Conservation (phyloP, 2,113 vertebrate species). For the Rhynchomys soricoides region DNA sequence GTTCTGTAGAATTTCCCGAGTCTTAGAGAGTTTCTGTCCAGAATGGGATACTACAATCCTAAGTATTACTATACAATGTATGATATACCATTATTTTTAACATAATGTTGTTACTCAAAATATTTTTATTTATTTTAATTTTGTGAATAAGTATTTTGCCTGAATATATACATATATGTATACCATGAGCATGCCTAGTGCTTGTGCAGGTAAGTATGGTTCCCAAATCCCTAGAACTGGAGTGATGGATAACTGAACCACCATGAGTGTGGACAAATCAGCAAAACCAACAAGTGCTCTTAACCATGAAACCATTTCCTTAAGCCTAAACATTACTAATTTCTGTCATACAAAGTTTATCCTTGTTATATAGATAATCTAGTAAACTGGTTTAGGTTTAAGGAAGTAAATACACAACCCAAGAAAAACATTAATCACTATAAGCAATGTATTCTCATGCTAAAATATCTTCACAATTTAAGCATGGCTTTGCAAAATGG, state of each 20-base stretch:
- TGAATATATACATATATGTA: not conserved
- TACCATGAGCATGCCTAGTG: rapidly evolving
- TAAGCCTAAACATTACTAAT: not conserved
- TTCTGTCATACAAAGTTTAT: not conserved
- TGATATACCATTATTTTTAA: not conserved
- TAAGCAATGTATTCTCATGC: slow-evolving; percentile 79
- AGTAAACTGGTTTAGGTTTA: not conserved
- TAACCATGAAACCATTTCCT: not conserved
- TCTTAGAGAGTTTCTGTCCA: not conserved
- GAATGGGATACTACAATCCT: not conserved
- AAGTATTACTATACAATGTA: not conserved
- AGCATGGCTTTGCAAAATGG: slow-evolving; percentile 77
- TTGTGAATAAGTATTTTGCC: not conserved
- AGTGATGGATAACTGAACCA: rapidly evolving
- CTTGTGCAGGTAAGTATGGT: not conserved
- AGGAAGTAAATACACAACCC: slow-evolving; percentile 49
- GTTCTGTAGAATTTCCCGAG: not conserved
- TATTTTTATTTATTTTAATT: too few relatives aligned
- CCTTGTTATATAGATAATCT: slow-evolving; percentile 11
- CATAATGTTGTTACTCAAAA: not conserved
- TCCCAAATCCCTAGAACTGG: too few relatives aligned
- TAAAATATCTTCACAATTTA: slow-evolving; percentile 76
- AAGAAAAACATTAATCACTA: slow-evolving; percentile 69
- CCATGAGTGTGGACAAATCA: not conserved
- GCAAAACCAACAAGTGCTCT: too few relatives aligned